Evolutionary conservation across 30 jellyfish, hydroid and myxozoan species (phyloP), one percentile per base, ranked within the genome.

Genomic region (Sanderia malayensis): DNA sequence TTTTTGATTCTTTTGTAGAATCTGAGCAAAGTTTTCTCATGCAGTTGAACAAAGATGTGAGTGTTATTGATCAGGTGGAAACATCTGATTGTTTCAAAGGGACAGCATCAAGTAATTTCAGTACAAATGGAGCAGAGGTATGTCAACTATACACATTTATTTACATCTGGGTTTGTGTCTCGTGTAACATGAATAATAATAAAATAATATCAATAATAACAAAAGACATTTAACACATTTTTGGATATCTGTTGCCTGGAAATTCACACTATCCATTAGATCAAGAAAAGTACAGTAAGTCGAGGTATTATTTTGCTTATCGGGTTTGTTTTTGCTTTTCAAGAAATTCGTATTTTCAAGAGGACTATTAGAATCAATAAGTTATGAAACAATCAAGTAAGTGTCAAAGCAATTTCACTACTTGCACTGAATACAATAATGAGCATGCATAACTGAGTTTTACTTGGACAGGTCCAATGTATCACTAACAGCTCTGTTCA

Each of bases 351-450:
- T 49, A 19, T 46, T 52, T 31, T 37, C 53, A 27, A 18, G 79
- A 66, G 79, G 79, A 1, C 21, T 33, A 21, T 26, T 66, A 18
- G 15, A 25, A 1, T 29, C 58, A 24, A 66, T 66, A 33, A 66
- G 23, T 28, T 66, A 66, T 41, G 79, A 66, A 22, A 24, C 65
- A 0, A 19, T 66, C 8, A 66, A 63, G 79, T 66, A 66, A 66
- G 79, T 3, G 53, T 37, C 52, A 4, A 4, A 4, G 6, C 13
- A 37, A 37, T 37, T 37, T 37, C 52, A 37, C n/a, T n/a, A n/a
- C n/a, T n/a, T n/a, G n/a, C n/a, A n/a, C n/a, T n/a, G n/a, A n/a
- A n/a, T n/a, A n/a, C n/a, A n/a, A n/a, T n/a, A n/a, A n/a, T n/a
- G n/a, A n/a, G n/a, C n/a, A n/a, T n/a, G n/a, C n/a, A n/a, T n/a